Evolutionary conservation across 1,140 invertebrate genomes (phyloP), one percentile per base, ranked within the genome.

Genomic region (Telenomus remus): DNA sequence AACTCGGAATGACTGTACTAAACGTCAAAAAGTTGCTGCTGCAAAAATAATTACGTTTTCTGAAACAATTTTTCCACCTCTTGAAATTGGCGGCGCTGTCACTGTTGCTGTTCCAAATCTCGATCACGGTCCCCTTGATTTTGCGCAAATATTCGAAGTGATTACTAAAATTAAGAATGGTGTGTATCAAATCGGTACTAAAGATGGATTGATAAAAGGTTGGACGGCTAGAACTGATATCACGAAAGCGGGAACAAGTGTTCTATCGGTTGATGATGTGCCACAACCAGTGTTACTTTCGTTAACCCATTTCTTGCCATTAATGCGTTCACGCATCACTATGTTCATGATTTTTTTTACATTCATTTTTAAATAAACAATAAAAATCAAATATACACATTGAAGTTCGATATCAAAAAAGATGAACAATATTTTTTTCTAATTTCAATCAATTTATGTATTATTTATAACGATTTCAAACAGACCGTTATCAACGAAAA

Each of bases 161-260:
- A 46, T 43, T 27, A 33, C 19, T n/a, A 46, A 57, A 16, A 44
- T 57, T 12, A 14, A 57, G 27, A 57, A 57, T 47, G 16, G 12
- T n/a, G 42, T 57, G 16, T 57, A 46, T 57, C 19, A 57, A 47
- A 9, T 46, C 9, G 54, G 43, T 7, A 57, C 54, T 9, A 46
- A 33, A 57, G 27, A 57, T 44, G 54, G 43, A n/a, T 19, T 57
- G 12, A 4, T 57, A 34, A 57, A 57, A 33, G 54, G 42, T 2
- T 57, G 54, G 43, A 33, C 33, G 33, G 7, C 53, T 2, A 16
- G 54, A 57, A 46, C 54, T 14, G 43, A 57, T 11, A 57, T 57
- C 33, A 4, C 6, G 9, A 57, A 57, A 12, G 12, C 54, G 7
- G 54, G 19, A 4, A 34, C 54, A 15, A 57, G 8, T 6, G 9